A percentile compares a stretch with the other conserved stretches of the same genome.
Conservation (phyloP, 1,140 invertebrate species). For the Drosophila bocqueti region DNA sequence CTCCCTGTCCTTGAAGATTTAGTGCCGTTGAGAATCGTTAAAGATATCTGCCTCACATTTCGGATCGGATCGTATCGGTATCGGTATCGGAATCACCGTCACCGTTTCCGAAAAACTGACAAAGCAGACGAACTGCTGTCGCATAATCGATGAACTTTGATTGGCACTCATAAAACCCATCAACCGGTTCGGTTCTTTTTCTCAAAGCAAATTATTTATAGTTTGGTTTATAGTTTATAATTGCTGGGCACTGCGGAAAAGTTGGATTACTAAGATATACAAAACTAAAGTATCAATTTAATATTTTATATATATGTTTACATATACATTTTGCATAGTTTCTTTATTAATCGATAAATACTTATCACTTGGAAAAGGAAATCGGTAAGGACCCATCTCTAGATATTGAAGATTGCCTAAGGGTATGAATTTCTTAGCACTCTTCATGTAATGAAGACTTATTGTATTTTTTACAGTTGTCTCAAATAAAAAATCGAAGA, state of each 20-base stretch:
- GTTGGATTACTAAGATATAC: not conserved
- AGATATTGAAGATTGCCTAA: too few species aligned
- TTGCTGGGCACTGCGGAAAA: conserved; percentile 20
- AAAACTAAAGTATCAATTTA: not conserved
- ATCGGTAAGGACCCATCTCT: not conserved
- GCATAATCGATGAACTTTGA: conserved; percentile 70
- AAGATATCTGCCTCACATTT: conserved; percentile 50
- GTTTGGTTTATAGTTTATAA: conserved; percentile 28
- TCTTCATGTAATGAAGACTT: not conserved
- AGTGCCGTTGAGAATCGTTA: conserved; percentile 71
- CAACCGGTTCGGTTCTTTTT: conserved; percentile 38
- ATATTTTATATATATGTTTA: too few species aligned
- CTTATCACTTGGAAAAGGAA: not conserved
- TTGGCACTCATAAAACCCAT: conserved; percentile 33
- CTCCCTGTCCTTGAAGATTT: conserved; percentile 76
- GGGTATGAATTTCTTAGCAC: not conserved
- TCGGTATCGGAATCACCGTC: conserved; percentile 11
- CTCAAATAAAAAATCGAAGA: too few species aligned
- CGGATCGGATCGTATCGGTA: not conserved
- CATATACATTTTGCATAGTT: not conserved
- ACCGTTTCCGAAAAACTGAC: conserved; percentile 6
- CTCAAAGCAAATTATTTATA: conserved; percentile 21
- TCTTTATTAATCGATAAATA: not conserved
- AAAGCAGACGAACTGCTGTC: conserved; percentile 57
- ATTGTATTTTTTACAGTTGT: too few species aligned